Conservation (phyloP, 1,140 invertebrate species). For the Leptinotarsa defecta region DNA sequence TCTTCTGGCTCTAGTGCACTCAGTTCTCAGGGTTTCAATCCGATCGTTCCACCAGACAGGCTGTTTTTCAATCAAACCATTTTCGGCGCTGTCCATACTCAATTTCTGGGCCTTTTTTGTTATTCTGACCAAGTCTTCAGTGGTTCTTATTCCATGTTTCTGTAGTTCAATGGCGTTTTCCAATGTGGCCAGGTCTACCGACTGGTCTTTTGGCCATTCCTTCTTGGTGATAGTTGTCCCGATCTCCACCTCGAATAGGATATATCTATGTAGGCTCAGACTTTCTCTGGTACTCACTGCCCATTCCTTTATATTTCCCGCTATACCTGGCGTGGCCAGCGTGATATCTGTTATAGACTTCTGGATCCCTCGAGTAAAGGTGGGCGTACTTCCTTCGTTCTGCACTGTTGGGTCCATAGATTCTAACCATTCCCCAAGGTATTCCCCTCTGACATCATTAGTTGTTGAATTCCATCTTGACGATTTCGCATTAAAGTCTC, state of each 20-base stretch:
- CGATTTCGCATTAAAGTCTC: constrained; percentile 30
- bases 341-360: constrained; percentile 9
- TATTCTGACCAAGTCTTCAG: background rate
- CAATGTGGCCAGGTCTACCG: background rate
- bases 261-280: constrained; percentile 17
- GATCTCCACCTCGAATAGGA: background rate
- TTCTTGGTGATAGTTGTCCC: background rate
- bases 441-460: constrained; percentile 21
- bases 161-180: background rate
- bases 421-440: constrained; percentile 22
- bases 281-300: constrained; percentile 9
- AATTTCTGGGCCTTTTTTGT: background rate
- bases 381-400: constrained; percentile 5
- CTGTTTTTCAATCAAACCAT: background rate
- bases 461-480: constrained; percentile 20
- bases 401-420: background rate
- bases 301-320: constrained; percentile 8
- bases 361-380: background rate
- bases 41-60: constrained; percentile 1
- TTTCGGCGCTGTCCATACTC: background rate
- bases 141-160: background rate
- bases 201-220: background rate
- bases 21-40: background rate
- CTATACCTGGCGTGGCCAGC: background rate
- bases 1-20: background rate